Conservation (phyloP, 2,888 invertebrate genomes). For the Tipula lateralis region DNA sequence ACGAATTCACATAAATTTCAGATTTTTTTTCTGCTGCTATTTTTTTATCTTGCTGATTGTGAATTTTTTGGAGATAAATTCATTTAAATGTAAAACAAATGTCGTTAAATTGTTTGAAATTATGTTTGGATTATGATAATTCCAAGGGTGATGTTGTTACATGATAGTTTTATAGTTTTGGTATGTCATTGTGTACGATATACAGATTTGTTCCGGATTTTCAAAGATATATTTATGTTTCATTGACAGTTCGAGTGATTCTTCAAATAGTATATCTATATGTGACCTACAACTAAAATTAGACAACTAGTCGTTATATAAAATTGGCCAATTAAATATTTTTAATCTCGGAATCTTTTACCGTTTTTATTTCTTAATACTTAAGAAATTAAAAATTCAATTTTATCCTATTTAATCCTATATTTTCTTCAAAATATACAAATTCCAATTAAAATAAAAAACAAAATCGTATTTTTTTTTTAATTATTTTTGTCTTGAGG, state of each 20-base stretch:
- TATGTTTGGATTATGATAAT: constrained; percentile 2
- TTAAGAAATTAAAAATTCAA: neutral
- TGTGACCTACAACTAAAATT: neutral
- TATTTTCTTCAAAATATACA: neutral
- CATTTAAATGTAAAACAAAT: constrained; percentile 1
- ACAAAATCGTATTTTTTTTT: neutral
- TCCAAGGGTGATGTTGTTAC: neutral
- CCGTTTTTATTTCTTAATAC: neutral
- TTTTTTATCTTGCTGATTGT: neutral
- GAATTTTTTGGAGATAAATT: neutral
- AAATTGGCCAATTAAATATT: neutral
- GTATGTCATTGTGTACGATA: too few relatives aligned
- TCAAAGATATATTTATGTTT: neutral
- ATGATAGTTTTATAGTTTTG: neutral
- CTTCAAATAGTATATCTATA: neutral
- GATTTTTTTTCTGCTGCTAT: neutral
- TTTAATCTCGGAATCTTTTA: neutral
- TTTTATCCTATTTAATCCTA: neutral
- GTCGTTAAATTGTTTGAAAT: constrained; percentile 20
- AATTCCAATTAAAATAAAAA: neutral
- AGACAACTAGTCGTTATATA: neutral
- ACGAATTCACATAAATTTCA: constrained; percentile 4
- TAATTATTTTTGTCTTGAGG: neutral
- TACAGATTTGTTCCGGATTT: neutral
- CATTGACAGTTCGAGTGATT: neutral